These are phyloP conservation scores for Empis stercorea DNA, from an alignment of 2,888 invertebrate genomes.

Conservation along the genomic window DNA sequence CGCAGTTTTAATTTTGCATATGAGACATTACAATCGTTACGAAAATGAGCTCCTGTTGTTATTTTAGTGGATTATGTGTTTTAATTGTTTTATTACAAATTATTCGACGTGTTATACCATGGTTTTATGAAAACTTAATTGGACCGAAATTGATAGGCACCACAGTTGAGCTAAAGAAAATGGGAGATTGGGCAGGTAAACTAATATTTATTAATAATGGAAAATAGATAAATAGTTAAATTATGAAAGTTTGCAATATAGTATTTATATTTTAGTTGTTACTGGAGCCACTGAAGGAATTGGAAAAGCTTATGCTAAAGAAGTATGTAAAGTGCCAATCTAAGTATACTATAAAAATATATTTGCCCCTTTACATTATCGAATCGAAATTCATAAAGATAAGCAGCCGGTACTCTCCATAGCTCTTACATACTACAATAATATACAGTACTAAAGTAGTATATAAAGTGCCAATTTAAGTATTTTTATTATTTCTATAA, in stretches of 20 bases:
- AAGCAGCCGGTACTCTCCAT: no score
- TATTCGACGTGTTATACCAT: constrained; percentile 29
- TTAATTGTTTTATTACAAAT: constrained; percentile 30
- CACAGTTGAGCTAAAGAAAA: constrained; percentile 49
- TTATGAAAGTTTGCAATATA: no score
- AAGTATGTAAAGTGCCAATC: constrained; percentile 35
- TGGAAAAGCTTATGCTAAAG: constrained; percentile 72
- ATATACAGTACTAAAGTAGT: no score
- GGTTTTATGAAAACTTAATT: constrained; percentile 37
- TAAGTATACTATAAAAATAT: no score
- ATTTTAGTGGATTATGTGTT: constrained; percentile 9
- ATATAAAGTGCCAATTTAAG: no score
- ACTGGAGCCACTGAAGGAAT: constrained; percentile 85
- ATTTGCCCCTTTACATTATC: no score
- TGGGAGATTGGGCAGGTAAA: constrained; percentile 75
- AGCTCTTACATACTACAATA: no score
- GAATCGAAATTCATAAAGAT: no score
- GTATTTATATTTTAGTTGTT: constrained; percentile 49
- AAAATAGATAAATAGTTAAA: constrained; percentile 1
- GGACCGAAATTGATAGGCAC: constrained; percentile 45
- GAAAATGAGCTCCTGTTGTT: background rate
- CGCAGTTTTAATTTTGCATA: background rate
- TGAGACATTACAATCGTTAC: background rate
- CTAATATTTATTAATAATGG: constrained; percentile 15
- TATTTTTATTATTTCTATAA: no score